Evolutionary conservation across 2,888 invertebrate genomes (phyloP), one percentile per base, ranked within the genome.

Genomic region (Idaea aversata): DNA sequence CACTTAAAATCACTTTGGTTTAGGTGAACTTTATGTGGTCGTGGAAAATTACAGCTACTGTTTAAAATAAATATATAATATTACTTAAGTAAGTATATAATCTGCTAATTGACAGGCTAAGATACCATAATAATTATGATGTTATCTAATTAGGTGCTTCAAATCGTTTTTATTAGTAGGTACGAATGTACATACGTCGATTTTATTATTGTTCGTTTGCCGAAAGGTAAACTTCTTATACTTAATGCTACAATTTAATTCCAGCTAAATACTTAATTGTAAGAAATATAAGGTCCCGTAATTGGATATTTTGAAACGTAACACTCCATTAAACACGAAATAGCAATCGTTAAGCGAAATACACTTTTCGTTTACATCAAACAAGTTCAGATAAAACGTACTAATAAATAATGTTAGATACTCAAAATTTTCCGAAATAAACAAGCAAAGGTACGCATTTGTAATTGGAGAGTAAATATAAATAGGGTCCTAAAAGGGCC

Each of bases 1-100:
- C 80, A 82, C 81, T 86, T 85, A 84, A 79, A 74, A 75, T 79
- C 76, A 78, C 78, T 85, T 78, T 77, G 72, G 77, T 77, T 76
- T 77, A 78, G 73, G 77, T 77, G 73, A 78, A 78, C 75, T 82
- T 79, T 76, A 75, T 74, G 75, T 74, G 75, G 78, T 79, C 78
- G 78, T 67, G 72, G 69, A 71, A 76, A 75, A 79, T 80, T 80
- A 80, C 69, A 68, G 61, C 57, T 64, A 34, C 59, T 57, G 59
- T 47, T 47, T 47, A 13, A 63, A 63, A 59, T 63, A 36, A 36
- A 59, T 15, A 25, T 15, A 34, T 47, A 13, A 10, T 59, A 25
- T 25, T 25, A 25, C 25, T 25, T 25, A 2, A 25, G 25, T 25
- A 25, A 25, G 25, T 25, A 25, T 25, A 25, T 25, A 25, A 25